Evolutionary conservation across 2,797 vertebrate species (phyloP).

Genomic region (Limosa lapponica): DNA sequence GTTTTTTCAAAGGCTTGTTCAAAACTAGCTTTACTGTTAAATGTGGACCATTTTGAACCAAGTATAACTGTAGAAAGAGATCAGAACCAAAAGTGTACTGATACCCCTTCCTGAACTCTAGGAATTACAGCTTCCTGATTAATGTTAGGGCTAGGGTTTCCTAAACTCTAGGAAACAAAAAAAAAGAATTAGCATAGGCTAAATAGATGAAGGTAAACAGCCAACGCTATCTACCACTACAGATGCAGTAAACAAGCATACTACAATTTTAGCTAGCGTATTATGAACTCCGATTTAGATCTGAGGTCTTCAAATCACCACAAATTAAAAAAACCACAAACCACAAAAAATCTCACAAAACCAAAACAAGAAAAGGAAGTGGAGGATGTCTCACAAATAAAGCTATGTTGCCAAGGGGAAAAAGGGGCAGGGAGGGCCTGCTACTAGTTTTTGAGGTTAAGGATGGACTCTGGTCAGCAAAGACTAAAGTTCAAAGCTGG

Average conservation of each 20-base stretch:
- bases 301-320: background rate
- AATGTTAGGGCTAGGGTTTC: background rate
- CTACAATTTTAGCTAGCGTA: background rate
- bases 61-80: background rate
- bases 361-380: background rate
- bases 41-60: background rate
- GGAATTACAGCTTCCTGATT: background rate
- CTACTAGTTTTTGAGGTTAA: background rate
- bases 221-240: fast-evolving
- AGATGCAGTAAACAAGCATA: background rate
- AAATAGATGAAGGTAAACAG: background rate
- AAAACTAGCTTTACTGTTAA: background rate
- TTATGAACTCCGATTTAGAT: background rate
- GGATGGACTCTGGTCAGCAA: background rate
- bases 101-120: background rate
- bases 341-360: background rate
- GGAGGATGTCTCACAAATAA: background rate
- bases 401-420: background rate
- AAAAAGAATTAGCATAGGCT: background rate
- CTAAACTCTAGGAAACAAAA: background rate
- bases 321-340: background rate
- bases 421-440: background rate
- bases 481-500: background rate
- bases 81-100: background rate
- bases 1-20: background rate